phyloP scores from a whole-genome alignment of 2,797 vertebrate genomes.

The Myotis myotis region DNA sequence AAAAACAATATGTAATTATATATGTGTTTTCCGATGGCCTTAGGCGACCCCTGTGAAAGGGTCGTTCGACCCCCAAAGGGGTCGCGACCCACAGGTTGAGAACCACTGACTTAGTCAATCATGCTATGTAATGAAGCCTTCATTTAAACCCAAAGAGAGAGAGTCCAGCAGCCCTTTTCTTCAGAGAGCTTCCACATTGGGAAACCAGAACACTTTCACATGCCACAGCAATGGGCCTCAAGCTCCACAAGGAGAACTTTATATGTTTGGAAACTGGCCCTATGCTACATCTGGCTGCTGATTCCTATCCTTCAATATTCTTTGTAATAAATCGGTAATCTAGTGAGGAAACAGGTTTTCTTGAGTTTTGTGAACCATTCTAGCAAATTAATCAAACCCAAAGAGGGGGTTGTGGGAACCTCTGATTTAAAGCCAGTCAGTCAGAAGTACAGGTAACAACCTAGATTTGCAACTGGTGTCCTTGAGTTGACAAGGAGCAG shows the following conservation, averaged over 20 bases:
- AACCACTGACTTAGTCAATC: not conserved
- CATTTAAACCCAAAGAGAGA: not conserved
- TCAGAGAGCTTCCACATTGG: not conserved
- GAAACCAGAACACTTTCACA: not conserved
- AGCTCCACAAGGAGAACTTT: not conserved
- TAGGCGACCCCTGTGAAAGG: no score
- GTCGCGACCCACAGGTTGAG: no score
- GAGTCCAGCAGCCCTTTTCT: not conserved
- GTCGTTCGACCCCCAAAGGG: no score
- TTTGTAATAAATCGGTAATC: not conserved
- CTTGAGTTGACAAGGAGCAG: not conserved
- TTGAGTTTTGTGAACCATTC: not conserved
- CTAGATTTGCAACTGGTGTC: not conserved
- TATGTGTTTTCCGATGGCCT: no score
- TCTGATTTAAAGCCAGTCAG: not conserved
- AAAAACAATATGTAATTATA: no score
- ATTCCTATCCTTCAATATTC: not conserved
- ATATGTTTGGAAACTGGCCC: not conserved
- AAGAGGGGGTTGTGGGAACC: not conserved
- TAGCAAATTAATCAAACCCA: not conserved
- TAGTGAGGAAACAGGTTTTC: not conserved
- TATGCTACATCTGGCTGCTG: not conserved
- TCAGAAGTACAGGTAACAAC: not conserved
- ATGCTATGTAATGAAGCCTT: not conserved
- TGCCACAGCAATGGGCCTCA: not conserved